These are phyloP conservation scores for Mesoclemmys tuberculata DNA, from an alignment of 2,113 vertebrate species.

Conservation along the genomic window DNA sequence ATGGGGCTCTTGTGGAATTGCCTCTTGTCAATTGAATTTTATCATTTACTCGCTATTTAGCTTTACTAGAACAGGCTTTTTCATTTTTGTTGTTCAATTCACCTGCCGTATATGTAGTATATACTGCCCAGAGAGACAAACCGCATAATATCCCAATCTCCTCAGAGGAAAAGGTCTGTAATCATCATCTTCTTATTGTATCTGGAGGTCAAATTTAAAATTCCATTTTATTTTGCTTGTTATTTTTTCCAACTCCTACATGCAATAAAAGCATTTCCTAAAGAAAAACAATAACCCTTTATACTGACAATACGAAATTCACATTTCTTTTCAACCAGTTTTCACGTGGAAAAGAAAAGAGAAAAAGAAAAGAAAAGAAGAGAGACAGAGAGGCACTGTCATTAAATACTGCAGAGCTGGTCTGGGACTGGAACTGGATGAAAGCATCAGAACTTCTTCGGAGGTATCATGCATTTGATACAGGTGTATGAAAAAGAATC, in stretches of 20 bases:
- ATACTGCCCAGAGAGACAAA: constrained; percentile 3
- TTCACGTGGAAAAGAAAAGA: background rate
- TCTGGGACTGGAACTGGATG: background rate
- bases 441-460: constrained; percentile 5
- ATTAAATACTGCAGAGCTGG: background rate
- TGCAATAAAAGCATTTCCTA: accelerated
- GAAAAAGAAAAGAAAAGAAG: no score
- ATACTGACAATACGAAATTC: background rate
- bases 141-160: background rate
- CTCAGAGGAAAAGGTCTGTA: background rate
- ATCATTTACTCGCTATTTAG: background rate
- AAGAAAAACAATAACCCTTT: background rate
- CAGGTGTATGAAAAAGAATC: background rate
- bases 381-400: accelerated
- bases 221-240: constrained; percentile 7
- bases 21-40: background rate
- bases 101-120: background rate
- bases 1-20: background rate
- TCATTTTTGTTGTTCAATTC: background rate
- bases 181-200: background rate
- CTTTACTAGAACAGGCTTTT: background rate
- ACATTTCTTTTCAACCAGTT: background rate
- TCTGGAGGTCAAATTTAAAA: constrained; percentile 39
- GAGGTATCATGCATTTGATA: background rate
- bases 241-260: background rate